Evolutionary conservation across 2,797 vertebrate species (phyloP), one percentile per base, ranked within the genome.

Genomic region (Bradypus variegatus): DNA sequence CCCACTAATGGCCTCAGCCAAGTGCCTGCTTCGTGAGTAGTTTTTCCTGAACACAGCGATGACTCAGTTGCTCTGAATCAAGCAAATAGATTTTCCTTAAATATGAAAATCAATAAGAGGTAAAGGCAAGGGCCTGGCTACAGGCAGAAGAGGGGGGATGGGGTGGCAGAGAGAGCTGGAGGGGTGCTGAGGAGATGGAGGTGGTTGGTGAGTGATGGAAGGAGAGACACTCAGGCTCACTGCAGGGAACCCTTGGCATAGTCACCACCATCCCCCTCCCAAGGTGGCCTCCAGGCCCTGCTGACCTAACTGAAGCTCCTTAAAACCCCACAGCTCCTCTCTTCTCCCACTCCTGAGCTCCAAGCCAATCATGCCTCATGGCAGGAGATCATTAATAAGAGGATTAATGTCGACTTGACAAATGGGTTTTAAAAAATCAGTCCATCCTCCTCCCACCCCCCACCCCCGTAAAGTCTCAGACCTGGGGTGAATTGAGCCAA

Each of bases 61-160:
- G 95, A 95, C 84, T 96, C 94, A 87, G 77, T 95, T 64, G 78
- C 90, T 93, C 91, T 96, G 88, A 91, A 77, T 91, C 55, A 82
- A 93, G 88, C 86, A 94, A 94, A 94, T 96, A 92, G 86, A 72
- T 93, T 96, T 94, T 89, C 92, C 94, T 95, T 92, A 93, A 93
- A 95, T 94, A 87, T 83, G 86, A 93, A 95, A 94, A 93, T 93
- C 95, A 93, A 90, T 94, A 80, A 95, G 73, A 86, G 73, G 85
- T 45, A 45, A 76, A 92, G 73, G 88, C 82, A 31, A 36, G 45
- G 62, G 15, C 67, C 60, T 70, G 89, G n/a, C 80, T 79, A 23
- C 5, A 12, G 60, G 36, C 58, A 29, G 60, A 7, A 15, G 31
- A 29, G 14, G 53, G 45, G 12, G 38, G 41, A 8, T 45, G 41